These are phyloP conservation scores for Steatocranus sp. DNA, from an alignment of 2,797 vertebrate species.

Conservation along the genomic window DNA sequence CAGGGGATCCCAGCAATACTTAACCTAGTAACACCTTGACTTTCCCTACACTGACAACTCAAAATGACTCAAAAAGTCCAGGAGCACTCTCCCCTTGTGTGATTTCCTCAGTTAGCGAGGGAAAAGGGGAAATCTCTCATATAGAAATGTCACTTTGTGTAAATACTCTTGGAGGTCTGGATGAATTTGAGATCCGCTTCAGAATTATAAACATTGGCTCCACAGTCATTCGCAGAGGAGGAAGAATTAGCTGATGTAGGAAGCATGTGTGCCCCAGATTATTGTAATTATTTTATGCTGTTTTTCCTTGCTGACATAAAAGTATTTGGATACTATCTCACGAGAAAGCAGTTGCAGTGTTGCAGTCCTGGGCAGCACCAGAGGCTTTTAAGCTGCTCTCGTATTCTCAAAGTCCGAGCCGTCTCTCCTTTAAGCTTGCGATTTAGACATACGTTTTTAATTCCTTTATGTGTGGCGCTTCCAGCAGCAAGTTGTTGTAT, in stretches of 20 bases:
- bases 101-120: conserved; percentile 25
- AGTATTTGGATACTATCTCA: conserved; percentile 70
- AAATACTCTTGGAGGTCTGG: conserved; percentile 62
- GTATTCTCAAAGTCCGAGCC: conserved; percentile 36
- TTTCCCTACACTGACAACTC: background rate
- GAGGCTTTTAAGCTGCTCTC: conserved; percentile 37
- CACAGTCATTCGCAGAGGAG: conserved; percentile 53
- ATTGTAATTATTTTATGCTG: conserved; percentile 71
- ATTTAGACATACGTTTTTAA: conserved; percentile 72
- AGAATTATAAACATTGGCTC: conserved; percentile 65
- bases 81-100: background rate
- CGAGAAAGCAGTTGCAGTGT: conserved; percentile 49
- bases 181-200: conserved; percentile 57
- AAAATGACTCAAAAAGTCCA: background rate
- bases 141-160: conserved; percentile 68
- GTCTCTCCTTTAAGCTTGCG: conserved; percentile 41
- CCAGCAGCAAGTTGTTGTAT: conserved; percentile 65
- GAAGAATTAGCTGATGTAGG: conserved; percentile 67
- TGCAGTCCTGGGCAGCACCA: conserved; percentile 29
- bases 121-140: conserved; percentile 28
- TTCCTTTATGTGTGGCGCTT: conserved; percentile 62
- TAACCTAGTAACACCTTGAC: background rate
- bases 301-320: conserved; percentile 66
- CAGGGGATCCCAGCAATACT: background rate
- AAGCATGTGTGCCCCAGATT: conserved; percentile 72